Conservation (phyloP, 1,140 invertebrate species). For the Atta colombica region DNA sequence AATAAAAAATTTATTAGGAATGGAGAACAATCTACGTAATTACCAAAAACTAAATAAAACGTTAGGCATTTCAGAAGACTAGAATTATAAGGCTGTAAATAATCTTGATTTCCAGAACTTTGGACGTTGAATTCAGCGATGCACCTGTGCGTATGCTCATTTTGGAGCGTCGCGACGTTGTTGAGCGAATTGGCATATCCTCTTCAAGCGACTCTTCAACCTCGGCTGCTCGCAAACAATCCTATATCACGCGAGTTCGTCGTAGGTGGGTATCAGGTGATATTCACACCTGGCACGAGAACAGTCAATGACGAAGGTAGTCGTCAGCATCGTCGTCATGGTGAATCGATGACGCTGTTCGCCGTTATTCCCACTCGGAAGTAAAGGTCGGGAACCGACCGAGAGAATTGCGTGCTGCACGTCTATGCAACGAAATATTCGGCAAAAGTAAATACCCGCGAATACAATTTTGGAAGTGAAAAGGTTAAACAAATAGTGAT, state of each 20-base stretch:
- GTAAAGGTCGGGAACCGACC: conserved; percentile 44
- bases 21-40: not conserved
- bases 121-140: not conserved
- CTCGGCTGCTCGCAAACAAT: conserved; percentile 22
- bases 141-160: not conserved
- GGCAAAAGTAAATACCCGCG: conserved; percentile 7
- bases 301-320: conserved; percentile 58
- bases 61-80: not conserved
- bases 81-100: not conserved
- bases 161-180: not conserved
- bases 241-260: conserved; percentile 16
- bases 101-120: not conserved
- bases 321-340: conserved; percentile 69
- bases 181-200: conserved; percentile 23
- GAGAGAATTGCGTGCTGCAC: conserved; percentile 21
- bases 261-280: conserved; percentile 23
- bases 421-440: not conserved
- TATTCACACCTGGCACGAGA: conserved; percentile 13
- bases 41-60: not conserved
- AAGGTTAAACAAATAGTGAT: conserved; percentile 3
- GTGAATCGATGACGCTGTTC: conserved; percentile 66
- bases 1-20: not conserved
- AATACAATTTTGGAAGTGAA: not conserved
- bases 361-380: not conserved
- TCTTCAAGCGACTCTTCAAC: conserved; percentile 27